phyloP scores from a whole-genome alignment of 2,113 vertebrate species.

The Laticauda colubrina region DNA sequence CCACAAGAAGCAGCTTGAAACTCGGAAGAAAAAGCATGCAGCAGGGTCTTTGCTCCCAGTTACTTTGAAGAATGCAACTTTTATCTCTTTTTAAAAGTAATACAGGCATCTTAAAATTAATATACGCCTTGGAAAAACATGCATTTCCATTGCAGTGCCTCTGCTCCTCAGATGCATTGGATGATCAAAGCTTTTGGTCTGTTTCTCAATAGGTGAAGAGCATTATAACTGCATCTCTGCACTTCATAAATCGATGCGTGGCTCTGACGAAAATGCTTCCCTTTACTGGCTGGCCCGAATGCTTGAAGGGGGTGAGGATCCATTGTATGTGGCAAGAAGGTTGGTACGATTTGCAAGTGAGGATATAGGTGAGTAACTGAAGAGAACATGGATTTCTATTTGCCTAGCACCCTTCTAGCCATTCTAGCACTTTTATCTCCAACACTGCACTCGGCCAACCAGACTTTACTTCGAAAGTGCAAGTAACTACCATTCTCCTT shows the following conservation, averaged over 20 bases:
- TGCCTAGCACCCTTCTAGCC: background rate
- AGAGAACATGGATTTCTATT: background rate
- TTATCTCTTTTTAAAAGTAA: background rate
- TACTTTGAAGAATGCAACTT: conserved; percentile 22
- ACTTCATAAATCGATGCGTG: conserved; percentile 95
- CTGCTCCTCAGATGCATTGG: background rate
- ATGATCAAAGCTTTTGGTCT: background rate
- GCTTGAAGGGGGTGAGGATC: conserved; percentile 96
- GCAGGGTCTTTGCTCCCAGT: background rate
- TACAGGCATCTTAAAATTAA: background rate
- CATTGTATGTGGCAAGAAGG: conserved; percentile 90
- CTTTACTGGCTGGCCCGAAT: conserved; percentile 98
- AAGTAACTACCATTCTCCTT: background rate
- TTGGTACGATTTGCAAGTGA: conserved; percentile 95
- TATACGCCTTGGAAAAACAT: background rate
- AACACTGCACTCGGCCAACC: background rate
- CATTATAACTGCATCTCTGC: conserved; percentile 98
- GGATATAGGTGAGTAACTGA: conserved; percentile 83
- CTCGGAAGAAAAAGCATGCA: background rate
- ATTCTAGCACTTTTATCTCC: background rate
- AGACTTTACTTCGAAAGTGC: background rate
- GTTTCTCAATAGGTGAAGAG: conserved; percentile 81
- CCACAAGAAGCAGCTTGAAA: conserved; percentile 36
- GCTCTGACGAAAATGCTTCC: conserved; percentile 88
- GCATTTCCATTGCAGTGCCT: background rate